Percentiles rank a stretch among this genome's conserved stretches.
Evolutionary conservation across 2,113 vertebrate species (phyloP).

Genomic region (Bujurquina vittata): DNA sequence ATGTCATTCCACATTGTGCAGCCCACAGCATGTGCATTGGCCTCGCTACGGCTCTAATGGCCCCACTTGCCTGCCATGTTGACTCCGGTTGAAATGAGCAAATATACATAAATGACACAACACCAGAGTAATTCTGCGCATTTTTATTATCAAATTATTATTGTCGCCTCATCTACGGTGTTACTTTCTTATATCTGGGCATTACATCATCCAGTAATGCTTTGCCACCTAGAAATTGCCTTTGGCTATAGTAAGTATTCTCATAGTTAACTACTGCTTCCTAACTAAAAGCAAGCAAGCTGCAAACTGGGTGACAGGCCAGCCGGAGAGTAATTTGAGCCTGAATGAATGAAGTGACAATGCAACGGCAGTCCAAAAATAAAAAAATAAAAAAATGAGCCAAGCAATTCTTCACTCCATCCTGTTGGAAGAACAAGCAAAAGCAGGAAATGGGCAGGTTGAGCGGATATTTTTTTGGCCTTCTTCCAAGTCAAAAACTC

Average conservation of each 20-base stretch:
- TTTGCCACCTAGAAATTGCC: background rate
- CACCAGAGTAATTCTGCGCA: background rate
- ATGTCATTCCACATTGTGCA: too few relatives aligned
- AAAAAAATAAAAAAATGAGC: background rate
- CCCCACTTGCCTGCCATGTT: too few relatives aligned
- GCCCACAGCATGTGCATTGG: background rate
- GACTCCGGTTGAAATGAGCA: background rate
- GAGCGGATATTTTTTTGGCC: slow-evolving; percentile 19
- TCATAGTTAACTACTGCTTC: background rate
- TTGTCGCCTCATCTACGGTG: background rate
- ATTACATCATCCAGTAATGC: background rate
- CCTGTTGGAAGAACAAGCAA: slow-evolving; percentile 20
- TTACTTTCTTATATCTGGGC: background rate
- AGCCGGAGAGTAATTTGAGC: background rate
- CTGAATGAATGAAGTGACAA: slow-evolving; percentile 13
- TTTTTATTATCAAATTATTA: background rate
- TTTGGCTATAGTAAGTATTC: background rate
- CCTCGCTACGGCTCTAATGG: background rate
- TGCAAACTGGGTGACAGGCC: background rate
- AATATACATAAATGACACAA: background rate
- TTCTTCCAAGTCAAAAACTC: slow-evolving; percentile 9
- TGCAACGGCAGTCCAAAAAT: background rate
- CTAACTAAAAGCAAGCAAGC: background rate
- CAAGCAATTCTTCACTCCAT: background rate
- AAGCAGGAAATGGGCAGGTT: slow-evolving; percentile 13